These are phyloP conservation scores for Oligia fasciuncula DNA, from an alignment of 2,888 invertebrate genomes.

Conservation along the genomic window DNA sequence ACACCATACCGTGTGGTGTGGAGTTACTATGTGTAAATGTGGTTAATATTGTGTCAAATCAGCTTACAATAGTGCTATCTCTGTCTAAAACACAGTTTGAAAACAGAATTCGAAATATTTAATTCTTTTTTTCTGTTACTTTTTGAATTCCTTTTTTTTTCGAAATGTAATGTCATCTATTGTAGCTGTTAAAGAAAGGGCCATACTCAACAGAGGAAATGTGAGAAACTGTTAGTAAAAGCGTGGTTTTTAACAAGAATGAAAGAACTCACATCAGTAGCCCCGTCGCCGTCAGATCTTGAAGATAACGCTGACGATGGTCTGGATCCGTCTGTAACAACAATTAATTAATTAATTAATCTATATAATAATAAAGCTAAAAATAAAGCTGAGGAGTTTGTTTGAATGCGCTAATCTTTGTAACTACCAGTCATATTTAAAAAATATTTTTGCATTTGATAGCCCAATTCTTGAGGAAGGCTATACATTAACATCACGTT, in stretches of 20 bases:
- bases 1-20: background rate
- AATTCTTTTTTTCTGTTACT: background rate
- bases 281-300: slow-evolving; percentile 84
- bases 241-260: slow-evolving; percentile 24
- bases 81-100: background rate
- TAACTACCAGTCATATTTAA: too few species aligned
- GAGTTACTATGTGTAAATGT: slow-evolving; percentile 5
- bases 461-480: too few species aligned
- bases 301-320: slow-evolving; percentile 86
- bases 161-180: background rate
- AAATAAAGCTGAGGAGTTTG: too few species aligned
- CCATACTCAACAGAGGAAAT: slow-evolving; percentile 33
- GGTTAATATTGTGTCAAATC: slow-evolving; percentile 19
- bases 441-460: too few species aligned
- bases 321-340: slow-evolving; percentile 82
- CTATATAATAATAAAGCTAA: too few species aligned
- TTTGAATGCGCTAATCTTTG: too few species aligned
- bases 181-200: slow-evolving; percentile 32
- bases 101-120: background rate
- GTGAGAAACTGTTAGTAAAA: slow-evolving; percentile 36
- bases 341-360: background rate
- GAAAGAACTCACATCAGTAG: slow-evolving; percentile 80
- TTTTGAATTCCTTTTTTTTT: background rate
- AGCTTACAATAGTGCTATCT: slow-evolving; percentile 34
- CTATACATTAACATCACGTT: too few species aligned